phyloP scores from a whole-genome alignment of 2,797 vertebrate species.

The Saxicola maurus region DNA sequence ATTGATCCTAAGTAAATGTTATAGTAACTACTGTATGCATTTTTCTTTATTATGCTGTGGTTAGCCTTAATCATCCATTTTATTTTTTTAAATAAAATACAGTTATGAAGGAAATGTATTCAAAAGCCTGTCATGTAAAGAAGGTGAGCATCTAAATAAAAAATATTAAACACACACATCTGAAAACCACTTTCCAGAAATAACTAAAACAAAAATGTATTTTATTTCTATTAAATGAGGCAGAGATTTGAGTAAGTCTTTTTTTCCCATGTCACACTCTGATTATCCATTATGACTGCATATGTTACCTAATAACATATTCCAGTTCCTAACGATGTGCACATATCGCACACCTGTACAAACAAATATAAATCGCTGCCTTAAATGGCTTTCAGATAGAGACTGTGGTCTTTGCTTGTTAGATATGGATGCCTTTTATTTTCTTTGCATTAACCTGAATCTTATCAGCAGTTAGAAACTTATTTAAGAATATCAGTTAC shows the following conservation, averaged over 20 bases:
- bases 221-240: not conserved
- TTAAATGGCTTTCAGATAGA: not conserved
- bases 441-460: not conserved
- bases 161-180: not conserved
- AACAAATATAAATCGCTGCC: not conserved
- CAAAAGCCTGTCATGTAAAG: not conserved
- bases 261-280: not conserved
- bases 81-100: not conserved
- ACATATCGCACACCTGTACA: not conserved
- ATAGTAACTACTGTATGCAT: not conserved
- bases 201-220: not conserved
- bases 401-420: not conserved
- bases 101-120: not conserved
- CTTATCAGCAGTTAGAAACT: not conserved
- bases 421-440: not conserved
- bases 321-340: not conserved
- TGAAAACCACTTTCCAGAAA: not conserved
- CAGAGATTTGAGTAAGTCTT: not conserved
- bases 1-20: not conserved
- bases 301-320: not conserved
- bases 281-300: not conserved
- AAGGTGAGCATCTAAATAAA: not conserved
- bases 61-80: not conserved
- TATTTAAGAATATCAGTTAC: not conserved
- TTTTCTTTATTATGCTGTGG: not conserved